Evolutionary conservation across 2,113 vertebrate genomes (phyloP).

Genomic region (Morone chrysops): DNA sequence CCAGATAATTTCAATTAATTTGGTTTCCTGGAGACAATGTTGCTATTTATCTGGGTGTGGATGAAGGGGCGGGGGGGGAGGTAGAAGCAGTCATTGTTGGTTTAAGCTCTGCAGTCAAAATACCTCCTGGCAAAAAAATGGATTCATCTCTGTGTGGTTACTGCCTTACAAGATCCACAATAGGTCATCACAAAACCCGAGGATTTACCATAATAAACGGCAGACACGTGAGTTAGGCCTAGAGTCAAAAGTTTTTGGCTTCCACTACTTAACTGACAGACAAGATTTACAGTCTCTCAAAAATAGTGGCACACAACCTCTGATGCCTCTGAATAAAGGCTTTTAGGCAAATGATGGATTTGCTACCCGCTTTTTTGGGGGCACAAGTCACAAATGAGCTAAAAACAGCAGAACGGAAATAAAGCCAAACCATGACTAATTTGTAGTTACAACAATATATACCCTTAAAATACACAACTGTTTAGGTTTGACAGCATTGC

Average conservation of each 20-base stretch:
- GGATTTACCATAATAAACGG: constrained; percentile 63
- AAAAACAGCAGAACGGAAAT: constrained; percentile 9
- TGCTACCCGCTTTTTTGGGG: constrained; percentile 10
- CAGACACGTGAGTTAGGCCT: constrained; percentile 46
- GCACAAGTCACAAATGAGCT: constrained; percentile 6
- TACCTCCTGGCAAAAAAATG: constrained; percentile 57
- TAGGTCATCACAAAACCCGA: constrained; percentile 60
- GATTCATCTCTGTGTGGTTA: constrained; percentile 55
- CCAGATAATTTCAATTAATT: constrained; percentile 75
- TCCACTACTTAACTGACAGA: constrained; percentile 21
- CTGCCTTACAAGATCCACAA: constrained; percentile 46
- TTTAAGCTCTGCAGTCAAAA: constrained; percentile 76
- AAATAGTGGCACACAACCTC: constrained; percentile 21
- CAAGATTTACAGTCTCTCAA: neutral
- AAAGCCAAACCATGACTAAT: neutral
- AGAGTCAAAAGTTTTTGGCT: constrained; percentile 36
- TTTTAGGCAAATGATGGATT: constrained; percentile 35
- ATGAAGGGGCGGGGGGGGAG: constrained; percentile 17
- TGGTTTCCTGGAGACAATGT: constrained; percentile 81
- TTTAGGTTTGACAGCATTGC: neutral
- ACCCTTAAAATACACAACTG: neutral
- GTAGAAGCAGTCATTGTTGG: constrained; percentile 68
- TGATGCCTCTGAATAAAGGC: constrained; percentile 5
- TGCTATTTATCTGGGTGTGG: constrained; percentile 80
- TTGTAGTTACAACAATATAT: neutral